Percentiles rank a stretch among this genome's conserved stretches.
Evolutionary conservation across 1,140 invertebrate genomes (phyloP).

Genomic region (Dendroctonus ponderosae): DNA sequence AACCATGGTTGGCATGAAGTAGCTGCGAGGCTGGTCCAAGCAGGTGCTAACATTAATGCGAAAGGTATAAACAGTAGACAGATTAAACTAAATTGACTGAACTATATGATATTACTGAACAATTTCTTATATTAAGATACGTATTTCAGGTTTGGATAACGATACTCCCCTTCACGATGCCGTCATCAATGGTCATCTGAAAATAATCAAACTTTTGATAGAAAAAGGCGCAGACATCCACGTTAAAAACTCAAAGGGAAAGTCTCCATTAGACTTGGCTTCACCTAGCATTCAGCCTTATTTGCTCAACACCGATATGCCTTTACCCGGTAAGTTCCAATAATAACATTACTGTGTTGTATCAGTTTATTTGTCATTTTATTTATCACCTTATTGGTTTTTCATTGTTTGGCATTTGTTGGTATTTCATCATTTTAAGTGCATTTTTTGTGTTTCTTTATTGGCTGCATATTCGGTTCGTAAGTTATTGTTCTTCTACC

Average conservation of each 20-base stretch:
- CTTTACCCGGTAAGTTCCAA: slow-evolving; percentile 43
- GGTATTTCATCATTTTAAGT: no score
- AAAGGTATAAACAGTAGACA: slow-evolving; percentile 49
- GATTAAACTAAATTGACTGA: background rate
- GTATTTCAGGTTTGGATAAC: slow-evolving; percentile 59
- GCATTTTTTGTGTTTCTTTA: no score
- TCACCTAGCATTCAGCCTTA: slow-evolving; percentile 54
- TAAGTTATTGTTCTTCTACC: no score
- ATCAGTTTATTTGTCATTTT: no score
- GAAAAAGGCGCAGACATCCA: slow-evolving; percentile 69
- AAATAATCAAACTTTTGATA: slow-evolving; percentile 67
- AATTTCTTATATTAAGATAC: background rate
- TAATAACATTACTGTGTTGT: no score
- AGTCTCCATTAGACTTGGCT: slow-evolving; percentile 66
- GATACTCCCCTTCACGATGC: slow-evolving; percentile 79
- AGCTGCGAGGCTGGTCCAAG: slow-evolving; percentile 69
- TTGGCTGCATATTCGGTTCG: no score
- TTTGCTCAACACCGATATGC: slow-evolving; percentile 48
- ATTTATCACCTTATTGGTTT: no score
- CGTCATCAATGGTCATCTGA: slow-evolving; percentile 56
- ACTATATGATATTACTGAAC: background rate
- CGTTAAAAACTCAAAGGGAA: slow-evolving; percentile 65
- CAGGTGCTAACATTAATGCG: slow-evolving; percentile 74
- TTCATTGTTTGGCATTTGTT: no score
- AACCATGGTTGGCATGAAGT: slow-evolving; percentile 79